Evolutionary conservation across 1,140 invertebrate genomes (phyloP).

Genomic region (Bactericera cockerelli): DNA sequence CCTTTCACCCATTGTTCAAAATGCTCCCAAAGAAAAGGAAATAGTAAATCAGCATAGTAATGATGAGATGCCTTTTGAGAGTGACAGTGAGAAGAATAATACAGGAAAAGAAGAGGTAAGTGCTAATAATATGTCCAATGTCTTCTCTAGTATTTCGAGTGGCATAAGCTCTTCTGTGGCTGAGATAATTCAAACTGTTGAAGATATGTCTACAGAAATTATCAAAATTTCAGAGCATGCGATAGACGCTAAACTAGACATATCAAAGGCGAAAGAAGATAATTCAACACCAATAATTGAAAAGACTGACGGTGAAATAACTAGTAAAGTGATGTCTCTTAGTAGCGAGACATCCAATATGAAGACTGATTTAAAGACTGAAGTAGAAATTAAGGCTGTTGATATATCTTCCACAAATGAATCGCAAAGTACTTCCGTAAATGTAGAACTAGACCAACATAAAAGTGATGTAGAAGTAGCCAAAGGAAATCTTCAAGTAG

Average conservation of each 20-base stretch:
- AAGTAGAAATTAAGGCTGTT: conserved; percentile 6
- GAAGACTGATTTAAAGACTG: conserved; percentile 2
- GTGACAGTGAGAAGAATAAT: neutral
- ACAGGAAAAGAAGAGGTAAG: neutral
- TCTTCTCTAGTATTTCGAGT: neutral
- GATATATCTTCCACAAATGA: neutral
- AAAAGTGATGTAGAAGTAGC: neutral
- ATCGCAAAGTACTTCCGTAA: neutral
- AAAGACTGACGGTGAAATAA: too few species aligned
- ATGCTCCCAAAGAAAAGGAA: too few species aligned
- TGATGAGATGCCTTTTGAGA: too few species aligned
- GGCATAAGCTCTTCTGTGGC: neutral
- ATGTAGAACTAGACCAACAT: neutral
- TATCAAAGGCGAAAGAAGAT: neutral
- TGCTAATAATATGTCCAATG: neutral
- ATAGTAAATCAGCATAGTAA: too few species aligned
- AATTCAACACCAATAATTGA: too few species aligned
- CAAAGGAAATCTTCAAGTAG: neutral
- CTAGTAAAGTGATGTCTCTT: neutral
- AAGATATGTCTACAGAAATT: neutral
- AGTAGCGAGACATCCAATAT: neutral
- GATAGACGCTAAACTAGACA: neutral
- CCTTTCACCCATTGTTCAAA: too few species aligned
- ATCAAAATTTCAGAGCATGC: neutral
- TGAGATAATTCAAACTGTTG: neutral